These are phyloP conservation scores for Arctopsyche grandis DNA, from an alignment of 1,140 invertebrate species.

Conservation along the genomic window DNA sequence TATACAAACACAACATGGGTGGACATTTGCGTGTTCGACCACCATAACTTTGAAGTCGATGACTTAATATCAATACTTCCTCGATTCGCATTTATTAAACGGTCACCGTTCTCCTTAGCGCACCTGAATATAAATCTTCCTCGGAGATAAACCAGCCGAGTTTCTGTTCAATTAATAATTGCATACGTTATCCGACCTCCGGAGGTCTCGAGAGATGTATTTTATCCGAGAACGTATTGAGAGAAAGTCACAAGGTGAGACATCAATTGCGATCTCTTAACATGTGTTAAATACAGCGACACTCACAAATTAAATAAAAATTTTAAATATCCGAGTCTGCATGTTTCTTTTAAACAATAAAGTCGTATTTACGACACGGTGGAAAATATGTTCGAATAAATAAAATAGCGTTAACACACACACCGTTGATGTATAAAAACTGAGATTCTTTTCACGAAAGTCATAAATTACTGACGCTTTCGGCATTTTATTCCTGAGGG, in stretches of 20 bases:
- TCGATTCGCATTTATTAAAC: conserved; percentile 1
- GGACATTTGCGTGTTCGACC: conserved; percentile 39
- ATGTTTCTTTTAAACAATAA: no score
- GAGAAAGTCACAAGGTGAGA: no score
- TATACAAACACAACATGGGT: conserved; percentile 35
- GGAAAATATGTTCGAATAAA: no score
- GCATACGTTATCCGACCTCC: conserved; percentile 16
- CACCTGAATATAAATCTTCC: neutral
- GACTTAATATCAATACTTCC: conserved; percentile 43
- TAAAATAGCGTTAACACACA: no score
- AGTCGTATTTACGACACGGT: no score
- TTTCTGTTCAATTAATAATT: conserved; percentile 23
- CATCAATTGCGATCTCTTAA: no score
- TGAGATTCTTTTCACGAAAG: conserved; percentile 8
- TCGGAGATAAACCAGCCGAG: neutral
- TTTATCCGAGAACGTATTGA: neutral
- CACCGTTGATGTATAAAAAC: neutral
- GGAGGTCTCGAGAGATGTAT: neutral
- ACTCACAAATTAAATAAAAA: no score
- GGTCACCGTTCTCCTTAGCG: conserved; percentile 10
- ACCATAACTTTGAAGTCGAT: conserved; percentile 41
- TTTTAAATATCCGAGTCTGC: no score
- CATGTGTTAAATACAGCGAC: no score
- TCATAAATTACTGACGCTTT: conserved; percentile 49
- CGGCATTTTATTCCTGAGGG: conserved; percentile 50